These are phyloP conservation scores for Strix uralensis DNA, from an alignment of 2,113 vertebrate genomes.

Conservation along the genomic window DNA sequence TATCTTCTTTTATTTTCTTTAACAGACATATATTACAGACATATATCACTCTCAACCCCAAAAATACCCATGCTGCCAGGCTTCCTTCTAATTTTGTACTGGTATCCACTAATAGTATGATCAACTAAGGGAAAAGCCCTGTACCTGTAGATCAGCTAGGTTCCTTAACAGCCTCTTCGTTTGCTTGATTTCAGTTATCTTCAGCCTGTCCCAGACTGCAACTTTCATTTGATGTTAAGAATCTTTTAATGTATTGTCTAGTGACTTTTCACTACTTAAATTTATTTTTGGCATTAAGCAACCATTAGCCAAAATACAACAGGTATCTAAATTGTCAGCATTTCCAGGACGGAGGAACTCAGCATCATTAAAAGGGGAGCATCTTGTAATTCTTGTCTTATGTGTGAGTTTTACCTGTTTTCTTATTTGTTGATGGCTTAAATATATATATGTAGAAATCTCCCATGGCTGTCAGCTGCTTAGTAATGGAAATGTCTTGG, in stretches of 20 bases:
- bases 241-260: not conserved
- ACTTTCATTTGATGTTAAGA: not conserved
- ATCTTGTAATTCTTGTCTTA: not conserved
- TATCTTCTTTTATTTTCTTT: not conserved
- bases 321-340: not conserved
- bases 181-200: not conserved
- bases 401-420: not conserved
- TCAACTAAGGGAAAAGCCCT: not conserved
- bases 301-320: not conserved
- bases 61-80: not conserved
- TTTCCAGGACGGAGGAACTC: not conserved
- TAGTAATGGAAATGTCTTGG: not conserved
- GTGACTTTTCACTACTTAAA: not conserved
- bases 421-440: not conserved
- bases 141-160: not conserved
- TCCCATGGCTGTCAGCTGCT: not conserved
- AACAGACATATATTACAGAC: not conserved
- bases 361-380: not conserved
- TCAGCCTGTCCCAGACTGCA: not conserved
- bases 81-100: not conserved
- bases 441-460: not conserved
- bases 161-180: not conserved
- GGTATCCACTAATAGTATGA: not conserved
- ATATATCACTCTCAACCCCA: not conserved
- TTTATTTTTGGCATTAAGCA: not conserved